phyloP scores from a whole-genome alignment of 2,797 vertebrate species.

The Caiman crocodilus region DNA sequence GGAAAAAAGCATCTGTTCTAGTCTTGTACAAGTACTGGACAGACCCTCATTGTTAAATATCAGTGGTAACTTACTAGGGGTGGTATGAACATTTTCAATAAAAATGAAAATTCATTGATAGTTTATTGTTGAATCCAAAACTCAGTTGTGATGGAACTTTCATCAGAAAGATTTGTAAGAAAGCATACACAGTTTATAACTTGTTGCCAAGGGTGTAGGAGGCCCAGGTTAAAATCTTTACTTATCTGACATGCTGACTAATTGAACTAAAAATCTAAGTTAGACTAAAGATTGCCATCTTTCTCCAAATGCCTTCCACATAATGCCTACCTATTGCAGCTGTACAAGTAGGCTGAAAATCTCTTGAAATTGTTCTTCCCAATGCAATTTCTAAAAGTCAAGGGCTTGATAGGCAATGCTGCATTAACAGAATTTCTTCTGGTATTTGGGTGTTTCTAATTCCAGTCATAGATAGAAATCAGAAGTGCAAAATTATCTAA shows the following conservation, averaged over 20 bases:
- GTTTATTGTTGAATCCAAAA: too few relatives aligned
- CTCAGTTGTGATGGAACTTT: neutral
- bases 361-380: neutral
- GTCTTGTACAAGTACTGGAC: neutral
- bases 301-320: neutral
- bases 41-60: neutral
- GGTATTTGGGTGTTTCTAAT: neutral
- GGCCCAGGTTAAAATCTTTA: neutral
- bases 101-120: too few relatives aligned
- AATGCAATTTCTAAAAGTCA: neutral
- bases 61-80: neutral
- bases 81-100: too few relatives aligned
- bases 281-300: neutral
- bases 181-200: too few relatives aligned
- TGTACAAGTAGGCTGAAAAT: neutral
- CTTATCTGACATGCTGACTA: fast-evolving
- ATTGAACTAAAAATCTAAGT: neutral
- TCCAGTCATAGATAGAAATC: neutral
- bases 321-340: neutral
- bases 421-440: neutral
- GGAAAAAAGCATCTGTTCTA: neutral
- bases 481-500: neutral
- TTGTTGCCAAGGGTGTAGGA: neutral
- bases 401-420: neutral
- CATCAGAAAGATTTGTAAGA: too few relatives aligned